phyloP scores from a whole-genome alignment of 2,113 vertebrate species.

The Carettochelys insculpta region DNA sequence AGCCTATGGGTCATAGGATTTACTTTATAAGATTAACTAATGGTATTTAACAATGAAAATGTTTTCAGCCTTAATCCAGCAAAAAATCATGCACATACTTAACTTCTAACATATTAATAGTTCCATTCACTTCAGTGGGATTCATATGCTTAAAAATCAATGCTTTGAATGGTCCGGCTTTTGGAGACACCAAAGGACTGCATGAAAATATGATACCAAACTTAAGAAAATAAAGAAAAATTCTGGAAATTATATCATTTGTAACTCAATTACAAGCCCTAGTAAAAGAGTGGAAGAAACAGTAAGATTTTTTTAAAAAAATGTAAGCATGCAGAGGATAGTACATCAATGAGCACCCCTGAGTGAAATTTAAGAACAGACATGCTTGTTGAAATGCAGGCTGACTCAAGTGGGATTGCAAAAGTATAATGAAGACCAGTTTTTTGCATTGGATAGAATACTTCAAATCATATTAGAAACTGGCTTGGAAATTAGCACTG shows the following conservation, averaged over 20 bases:
- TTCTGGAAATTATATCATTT: conserved; percentile 41
- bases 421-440: background rate
- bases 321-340: conserved; percentile 11
- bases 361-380: background rate
- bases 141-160: conserved; percentile 45
- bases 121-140: conserved; percentile 25
- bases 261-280: conserved; percentile 43
- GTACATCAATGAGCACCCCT: conserved; percentile 10
- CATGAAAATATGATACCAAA: conserved; percentile 58
- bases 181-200: conserved; percentile 51
- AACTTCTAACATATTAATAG: conserved; percentile 39
- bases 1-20: background rate
- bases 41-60: background rate
- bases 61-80: conserved; percentile 3
- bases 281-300: conserved; percentile 24
- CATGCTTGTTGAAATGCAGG: background rate
- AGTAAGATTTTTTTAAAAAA: background rate
- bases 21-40: background rate
- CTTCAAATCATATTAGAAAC: background rate
- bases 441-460: background rate
- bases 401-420: background rate
- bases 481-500: background rate
- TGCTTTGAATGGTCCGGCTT: conserved; percentile 27
- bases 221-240: conserved; percentile 58
- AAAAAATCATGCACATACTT: background rate